These are phyloP conservation scores for Ectemnius continuus DNA, from an alignment of 2,888 invertebrate species.

Conservation along the genomic window DNA sequence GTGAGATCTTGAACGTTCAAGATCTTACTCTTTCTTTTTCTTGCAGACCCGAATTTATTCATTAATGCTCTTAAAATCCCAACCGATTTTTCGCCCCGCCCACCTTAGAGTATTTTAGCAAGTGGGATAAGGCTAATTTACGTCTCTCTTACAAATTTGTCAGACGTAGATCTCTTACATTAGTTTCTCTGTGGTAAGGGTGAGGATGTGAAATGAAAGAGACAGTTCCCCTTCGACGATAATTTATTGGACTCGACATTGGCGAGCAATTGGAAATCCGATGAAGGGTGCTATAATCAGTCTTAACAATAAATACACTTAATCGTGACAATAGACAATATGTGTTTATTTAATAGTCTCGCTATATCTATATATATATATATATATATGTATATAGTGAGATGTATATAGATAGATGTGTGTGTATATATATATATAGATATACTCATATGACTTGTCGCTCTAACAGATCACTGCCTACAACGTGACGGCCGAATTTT, in stretches of 20 bases:
- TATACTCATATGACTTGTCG: constrained; percentile 75
- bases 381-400: background rate
- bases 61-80: too few species aligned
- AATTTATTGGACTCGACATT: constrained; percentile 47
- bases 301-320: constrained; percentile 59
- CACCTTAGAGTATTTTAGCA: too few species aligned
- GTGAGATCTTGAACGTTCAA: too few species aligned
- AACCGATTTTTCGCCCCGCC: too few species aligned
- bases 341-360: constrained; percentile 76
- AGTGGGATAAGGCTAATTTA: too few species aligned
- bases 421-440: constrained; percentile 25
- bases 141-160: too few species aligned
- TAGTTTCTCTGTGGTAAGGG: too few species aligned
- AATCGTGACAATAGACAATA: constrained; percentile 76
- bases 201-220: too few species aligned
- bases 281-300: constrained; percentile 48
- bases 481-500: constrained; percentile 76
- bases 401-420: background rate
- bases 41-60: too few species aligned
- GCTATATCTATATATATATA: constrained; percentile 62
- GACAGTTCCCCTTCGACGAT: constrained; percentile 13
- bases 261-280: constrained; percentile 34
- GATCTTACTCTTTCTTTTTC: too few species aligned
- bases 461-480: constrained; percentile 77
- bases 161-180: too few species aligned